phyloP scores from a whole-genome alignment of 2,113 vertebrate genomes.

The Protomyctophum bolini region DNA sequence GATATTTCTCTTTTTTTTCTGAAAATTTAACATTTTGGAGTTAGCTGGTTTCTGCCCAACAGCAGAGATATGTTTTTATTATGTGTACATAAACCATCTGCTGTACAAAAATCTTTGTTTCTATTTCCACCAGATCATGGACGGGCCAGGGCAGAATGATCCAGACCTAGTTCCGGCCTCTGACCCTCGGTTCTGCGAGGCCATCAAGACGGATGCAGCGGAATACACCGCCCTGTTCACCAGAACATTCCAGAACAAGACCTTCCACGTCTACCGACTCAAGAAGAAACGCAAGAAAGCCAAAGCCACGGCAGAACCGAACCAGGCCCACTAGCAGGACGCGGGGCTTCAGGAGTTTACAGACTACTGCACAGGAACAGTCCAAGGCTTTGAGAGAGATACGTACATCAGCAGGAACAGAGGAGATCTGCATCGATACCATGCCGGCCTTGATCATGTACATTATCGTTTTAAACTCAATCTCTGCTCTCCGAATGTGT shows the following conservation, averaged over 20 bases:
- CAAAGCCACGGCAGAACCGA: slow-evolving; percentile 44
- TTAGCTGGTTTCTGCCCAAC: no score
- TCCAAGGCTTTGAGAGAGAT: no score
- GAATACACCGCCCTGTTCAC: slow-evolving; percentile 83
- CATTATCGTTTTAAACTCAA: no score
- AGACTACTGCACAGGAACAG: background rate
- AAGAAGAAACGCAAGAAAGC: slow-evolving; percentile 75
- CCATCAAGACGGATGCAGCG: slow-evolving; percentile 82
- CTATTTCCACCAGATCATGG: slow-evolving; percentile 86
- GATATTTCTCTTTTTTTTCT: no score
- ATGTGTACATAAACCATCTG: no score
- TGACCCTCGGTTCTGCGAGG: slow-evolving; percentile 93
- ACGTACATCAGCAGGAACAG: no score
- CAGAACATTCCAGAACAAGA: slow-evolving; percentile 93
- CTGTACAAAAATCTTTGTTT: background rate
- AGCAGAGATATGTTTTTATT: no score
- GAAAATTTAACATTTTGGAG: no score
- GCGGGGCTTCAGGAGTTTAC: background rate
- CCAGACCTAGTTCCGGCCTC: slow-evolving; percentile 81
- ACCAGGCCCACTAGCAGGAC: slow-evolving; percentile 34
- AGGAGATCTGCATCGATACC: no score
- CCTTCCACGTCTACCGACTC: slow-evolving; percentile 92
- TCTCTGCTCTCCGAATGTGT: no score
- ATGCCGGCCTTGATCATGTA: no score
- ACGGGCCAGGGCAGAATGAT: slow-evolving; percentile 89